Evolutionary conservation across 1,140 invertebrate genomes (phyloP), one percentile per base, ranked within the genome.

Genomic region (Papilio glaucus): DNA sequence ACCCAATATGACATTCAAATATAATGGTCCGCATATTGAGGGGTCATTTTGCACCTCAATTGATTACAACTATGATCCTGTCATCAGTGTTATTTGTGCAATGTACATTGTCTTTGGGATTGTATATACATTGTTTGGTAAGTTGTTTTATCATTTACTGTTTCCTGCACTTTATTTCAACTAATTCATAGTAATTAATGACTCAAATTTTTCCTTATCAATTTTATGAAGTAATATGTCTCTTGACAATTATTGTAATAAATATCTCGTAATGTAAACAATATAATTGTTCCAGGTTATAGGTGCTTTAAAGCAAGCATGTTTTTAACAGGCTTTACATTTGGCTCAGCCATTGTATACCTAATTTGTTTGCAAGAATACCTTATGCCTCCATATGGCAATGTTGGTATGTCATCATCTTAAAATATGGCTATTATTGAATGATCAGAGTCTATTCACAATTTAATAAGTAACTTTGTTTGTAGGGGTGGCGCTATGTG

Each of bases 261-360:
- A 24, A 24, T 24, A 26, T 26, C 1, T 53, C 9, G 21, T 6
- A 4, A 9, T 18, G 12, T 49, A 18, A 49, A n/a, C 13, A 49
- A 5, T n/a, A 24, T 53, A 12, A n/a, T 61, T 86, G 74, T 96
- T 95, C 57, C 94, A 97, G 97, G 97, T 67, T 98, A 98, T 89
- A 94, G 97, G 63, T 98, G 96, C 89, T 97, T 98, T 88, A 97
- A 98, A 88, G 97, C 97, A 2, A 95, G 97, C n/a, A 97, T 98
- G 95, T 98, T 98, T 86, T 93, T 98, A 29, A 98, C 97, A 26
- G 97, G 97, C 33, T 96, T 98, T 83, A 96, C 97, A 49, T 98
- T 98, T 90, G 97, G 96, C 12, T 95, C 97, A 60, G 95, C 96
- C 24, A 94, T 97, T 69, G 96, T 97, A 2, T 97, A 97, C 87